Evolutionary conservation across 2,888 invertebrate species (phyloP), one percentile per base, ranked within the genome.

Genomic region (Caenorhabditis sp.): DNA sequence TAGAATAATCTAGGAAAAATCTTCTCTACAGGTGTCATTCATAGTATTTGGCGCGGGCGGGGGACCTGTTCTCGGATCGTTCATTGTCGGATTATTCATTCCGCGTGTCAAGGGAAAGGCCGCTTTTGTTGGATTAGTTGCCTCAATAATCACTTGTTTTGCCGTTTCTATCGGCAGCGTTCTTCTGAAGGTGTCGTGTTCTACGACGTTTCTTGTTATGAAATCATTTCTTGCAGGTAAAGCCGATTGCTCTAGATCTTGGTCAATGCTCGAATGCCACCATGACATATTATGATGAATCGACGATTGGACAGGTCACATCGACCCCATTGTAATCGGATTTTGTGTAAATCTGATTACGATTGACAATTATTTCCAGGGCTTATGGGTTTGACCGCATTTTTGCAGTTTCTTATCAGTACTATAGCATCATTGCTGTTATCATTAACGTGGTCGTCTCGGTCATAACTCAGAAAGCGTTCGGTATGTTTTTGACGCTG

Each of bases 111-210:
- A 79, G 35, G 86, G 81, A 58, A 51, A 95, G 94, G 96, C 96
- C 32, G 95, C 94, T 0, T 93, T 95, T 11, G 89, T 93, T 13
- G 96, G 95, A 0, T 92, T 95, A 1, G 60, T 94, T 0, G 89
- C 93, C 5, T 95, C 95, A 0, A 93, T 96, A 79, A 92, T 93
- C 0, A 90, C 95, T 67, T 94, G 95, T 1, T 93, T 96, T 55
- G 96, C 96, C 95, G 95, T 96, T 85, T 96, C 95, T 64, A 95
- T 85, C 37, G 89, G 88, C 37, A 78, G 83, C 15, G 68, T 85
- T 28, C 55, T 81, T 32, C 40, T 86, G 64, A 81, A 88, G 58
- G 88, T 87, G 60, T 37, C 68, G 15, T 24, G 15, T 26, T 67
- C 37, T 15, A 15, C 18, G 9, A 4, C 1, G 20, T 4, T 3